Base-by-base conservation (phyloP, 30 jellyfish, hydroid and myxozoan genomes). In the Catostylus mosaicus region DNA sequence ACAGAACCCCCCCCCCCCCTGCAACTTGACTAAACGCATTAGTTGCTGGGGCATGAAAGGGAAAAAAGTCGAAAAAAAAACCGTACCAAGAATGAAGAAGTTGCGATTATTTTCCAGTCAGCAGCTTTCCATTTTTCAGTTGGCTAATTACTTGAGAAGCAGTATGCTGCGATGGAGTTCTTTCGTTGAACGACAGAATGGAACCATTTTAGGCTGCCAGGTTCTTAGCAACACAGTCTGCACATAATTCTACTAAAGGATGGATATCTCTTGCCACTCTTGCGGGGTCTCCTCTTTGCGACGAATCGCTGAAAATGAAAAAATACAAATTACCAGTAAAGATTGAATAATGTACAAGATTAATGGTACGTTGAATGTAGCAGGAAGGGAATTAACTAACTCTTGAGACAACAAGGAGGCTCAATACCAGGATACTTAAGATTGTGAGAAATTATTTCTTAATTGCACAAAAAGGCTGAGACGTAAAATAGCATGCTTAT, bases 51-150 rank as follows among this genome's bases (percentile, higher is more conserved):
- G 20, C 60, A 9, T 46, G 60, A 46, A 46, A 46, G 60, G 60
- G 60, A 9, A 9, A 68, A 26, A 43, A 27, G 1, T 2, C 7
- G 2, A 9, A 77, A n/a, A n/a, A n/a, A 40, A 61, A 56, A 46
- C 24, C 89, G 50, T 63, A 85, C 95, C 95, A 85, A 12, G 95
- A 77, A 50, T 70, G 88, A 62, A 85, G 63, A 12, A 75, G 43
- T 34, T 85, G 82, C 65, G 74, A 72, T 1, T 73, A 14, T 46
- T 85, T 85, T 35, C 95, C 95, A 14, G 95, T 85, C 19, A 85
- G 36, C 38, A 73, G 61, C 63, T 85, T 85, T 57, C 95, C 45
- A 40, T 75, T 36, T 45, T 85, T 85, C 86, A 85, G 62, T n/a
- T 80, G 73, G 33, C 48, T 29, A 8, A 85, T 70, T 1, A 85